Evolutionary conservation across 2,797 vertebrate species (phyloP), one percentile per base, ranked within the genome.

Genomic region (Cynopterus sphinx): DNA sequence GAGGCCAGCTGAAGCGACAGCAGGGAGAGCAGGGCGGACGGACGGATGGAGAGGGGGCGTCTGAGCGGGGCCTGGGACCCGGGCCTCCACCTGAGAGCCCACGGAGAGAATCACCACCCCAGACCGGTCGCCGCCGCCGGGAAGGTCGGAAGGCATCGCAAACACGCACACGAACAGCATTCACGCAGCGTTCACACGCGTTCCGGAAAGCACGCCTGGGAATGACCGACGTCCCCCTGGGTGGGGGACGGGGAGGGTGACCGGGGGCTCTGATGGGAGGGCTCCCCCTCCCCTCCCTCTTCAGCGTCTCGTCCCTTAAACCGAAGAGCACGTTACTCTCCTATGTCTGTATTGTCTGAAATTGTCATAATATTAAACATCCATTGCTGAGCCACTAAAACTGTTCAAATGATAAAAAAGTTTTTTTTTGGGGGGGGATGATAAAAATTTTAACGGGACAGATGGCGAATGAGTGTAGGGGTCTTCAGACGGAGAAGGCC

Each of bases 21-120:
- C 0, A 0, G 19, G 21, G 28, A 12, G 10, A 71, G 36, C 26
- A 17, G 67, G 79, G 68, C 15, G 5, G 36, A 61, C 4, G 6
- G 51, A 51, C 5, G 3, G 61, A 3, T 0, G 6, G 33, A 31
- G n/a, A 16, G 31, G 4, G n/a, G 3, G 22, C 1, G 0, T 51
- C 8, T 26, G 68, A 31, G 28, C 39, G 67, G 11, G 1, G 33
- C 26, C 77, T 71, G 15, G 5, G 55, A 71, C n/a, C 51, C 16
- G 22, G 11, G 31, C 74, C 24, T 43, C 51, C 21, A 41, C 59
- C 16, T 3, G 68, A 90, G 57, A 70, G 41, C 2, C 70, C 57
- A 39, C 41, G 11, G 16, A 33, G 46, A 63, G 78, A 85, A 28
- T 12, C 43, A 3, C 9, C 59, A 46, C 57, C 70, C 7, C 55